Evolutionary conservation across 2,797 vertebrate species (phyloP).

Genomic region (Malurus leucopterus): DNA sequence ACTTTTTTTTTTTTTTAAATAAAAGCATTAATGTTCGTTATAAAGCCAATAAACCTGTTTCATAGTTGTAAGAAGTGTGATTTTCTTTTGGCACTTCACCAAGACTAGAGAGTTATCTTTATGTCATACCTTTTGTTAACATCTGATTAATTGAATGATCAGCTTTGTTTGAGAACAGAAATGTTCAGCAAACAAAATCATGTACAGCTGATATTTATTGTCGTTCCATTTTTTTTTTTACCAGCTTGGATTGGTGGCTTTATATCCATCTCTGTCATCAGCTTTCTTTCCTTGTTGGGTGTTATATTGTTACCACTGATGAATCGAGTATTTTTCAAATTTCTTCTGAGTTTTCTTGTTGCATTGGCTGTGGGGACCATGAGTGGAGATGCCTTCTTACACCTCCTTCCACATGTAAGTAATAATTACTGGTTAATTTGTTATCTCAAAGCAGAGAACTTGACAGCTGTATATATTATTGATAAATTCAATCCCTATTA

Average conservation of each 20-base stretch:
- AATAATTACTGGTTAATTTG: not conserved
- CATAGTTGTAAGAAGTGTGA: not conserved
- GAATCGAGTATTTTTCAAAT: conserved; percentile 94
- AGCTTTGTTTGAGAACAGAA: not conserved
- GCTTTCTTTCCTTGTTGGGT: conserved; percentile 88
- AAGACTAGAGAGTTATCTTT: not conserved
- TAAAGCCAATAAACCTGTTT: not conserved
- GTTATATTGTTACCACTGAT: conserved; percentile 92
- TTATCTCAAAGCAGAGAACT: not conserved
- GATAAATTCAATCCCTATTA: not conserved
- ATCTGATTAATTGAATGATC: not conserved
- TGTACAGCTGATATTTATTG: not conserved
- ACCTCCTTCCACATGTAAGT: conserved; percentile 96
- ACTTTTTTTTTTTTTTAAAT: not conserved
- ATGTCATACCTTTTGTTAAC: not conserved
- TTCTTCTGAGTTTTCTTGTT: conserved; percentile 95
- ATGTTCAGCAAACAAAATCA: not conserved
- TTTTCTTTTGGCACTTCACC: not conserved
- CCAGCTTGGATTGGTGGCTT: conserved; percentile 94
- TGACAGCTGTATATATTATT: not conserved
- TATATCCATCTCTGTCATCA: conserved; percentile 92
- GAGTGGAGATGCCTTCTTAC: conserved; percentile 94
- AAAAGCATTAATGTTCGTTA: not conserved
- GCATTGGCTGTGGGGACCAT: conserved; percentile 93
- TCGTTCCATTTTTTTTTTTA: not conserved